Evolutionary conservation across 2,797 vertebrate species (phyloP), one percentile per base, ranked within the genome.

Genomic region (Acomys russatus): DNA sequence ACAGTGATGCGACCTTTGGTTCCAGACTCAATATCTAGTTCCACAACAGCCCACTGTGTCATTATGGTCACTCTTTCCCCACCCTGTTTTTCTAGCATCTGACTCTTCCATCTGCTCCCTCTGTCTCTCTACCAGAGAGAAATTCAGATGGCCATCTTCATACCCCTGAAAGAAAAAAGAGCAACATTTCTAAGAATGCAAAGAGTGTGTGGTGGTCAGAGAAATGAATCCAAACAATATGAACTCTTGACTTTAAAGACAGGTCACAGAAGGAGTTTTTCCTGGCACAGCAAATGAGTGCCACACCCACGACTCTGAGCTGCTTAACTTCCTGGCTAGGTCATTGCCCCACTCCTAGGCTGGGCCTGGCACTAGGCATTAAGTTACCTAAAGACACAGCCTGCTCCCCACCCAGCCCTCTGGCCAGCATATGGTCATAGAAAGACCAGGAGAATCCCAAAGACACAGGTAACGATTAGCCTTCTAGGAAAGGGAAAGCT

Each of bases 191-290:
- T 23, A 23, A 88, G 35, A 92, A 30, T 35, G 68, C 44, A 63
- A 91, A 82, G 59, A 71, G 9, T 30, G 20, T 30, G 20, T 20
- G 44, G 4, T 14, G 68, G 35, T 33, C 0, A 77, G 61, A 15
- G 87, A 87, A 76, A 11, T 35, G 56, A 80, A 78, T 74, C 51
- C 33, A 71, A 11, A 2, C 17, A 14, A 49, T 61, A 28, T 38
- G 82, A 78, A 80, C 38, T 71, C 44, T 44, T 7, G 9, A 71
- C 59, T 11, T 0, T 33, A 56, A 74, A 63, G 33, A 61, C 66
- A 84, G 87, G 91, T 35, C 85, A n/a, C 9, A n/a, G 82, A 71
- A 79, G 70, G 38, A 92, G 71, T 70, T 35, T 80, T 73, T 73
- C 22, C 61, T 17, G 28, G 35, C 20, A 51, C 7, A 0, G 25